phyloP scores from a whole-genome alignment of 1,140 invertebrate genomes.

The Meteorus sp. region DNA sequence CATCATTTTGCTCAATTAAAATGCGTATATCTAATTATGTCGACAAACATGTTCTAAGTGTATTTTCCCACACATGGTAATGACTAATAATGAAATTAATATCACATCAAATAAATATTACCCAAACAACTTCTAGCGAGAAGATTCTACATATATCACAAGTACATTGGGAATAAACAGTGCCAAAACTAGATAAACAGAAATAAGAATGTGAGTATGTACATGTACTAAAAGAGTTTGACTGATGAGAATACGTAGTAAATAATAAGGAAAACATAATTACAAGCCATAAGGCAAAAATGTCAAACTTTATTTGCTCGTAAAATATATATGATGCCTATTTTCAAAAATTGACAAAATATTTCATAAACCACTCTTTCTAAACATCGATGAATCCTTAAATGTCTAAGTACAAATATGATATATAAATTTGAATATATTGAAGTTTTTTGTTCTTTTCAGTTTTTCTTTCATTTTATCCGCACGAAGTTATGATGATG shows the following conservation, averaged over 20 bases:
- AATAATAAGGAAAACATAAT: conserved; percentile 23
- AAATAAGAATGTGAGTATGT: conserved; percentile 11
- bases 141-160: too few species aligned
- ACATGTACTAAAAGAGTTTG: background rate
- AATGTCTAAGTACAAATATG: conserved; percentile 21
- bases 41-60: too few species aligned
- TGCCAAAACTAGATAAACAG: conserved; percentile 1
- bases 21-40: too few species aligned
- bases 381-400: conserved; percentile 14
- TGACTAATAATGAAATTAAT: too few species aligned
- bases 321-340: conserved; percentile 35
- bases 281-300: conserved; percentile 21
- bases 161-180: too few species aligned
- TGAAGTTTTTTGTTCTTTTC: conserved; percentile 10
- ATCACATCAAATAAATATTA: too few species aligned
- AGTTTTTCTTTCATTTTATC: conserved; percentile 1
- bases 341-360: background rate
- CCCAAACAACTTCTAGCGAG: too few species aligned
- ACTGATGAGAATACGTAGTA: conserved; percentile 1
- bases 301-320: conserved; percentile 42
- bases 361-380: background rate
- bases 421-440: conserved; percentile 11
- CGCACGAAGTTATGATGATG: background rate
- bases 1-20: too few species aligned
- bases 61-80: too few species aligned